phyloP scores from a whole-genome alignment of 2,888 invertebrate species.

The Nymphalis urticae region DNA sequence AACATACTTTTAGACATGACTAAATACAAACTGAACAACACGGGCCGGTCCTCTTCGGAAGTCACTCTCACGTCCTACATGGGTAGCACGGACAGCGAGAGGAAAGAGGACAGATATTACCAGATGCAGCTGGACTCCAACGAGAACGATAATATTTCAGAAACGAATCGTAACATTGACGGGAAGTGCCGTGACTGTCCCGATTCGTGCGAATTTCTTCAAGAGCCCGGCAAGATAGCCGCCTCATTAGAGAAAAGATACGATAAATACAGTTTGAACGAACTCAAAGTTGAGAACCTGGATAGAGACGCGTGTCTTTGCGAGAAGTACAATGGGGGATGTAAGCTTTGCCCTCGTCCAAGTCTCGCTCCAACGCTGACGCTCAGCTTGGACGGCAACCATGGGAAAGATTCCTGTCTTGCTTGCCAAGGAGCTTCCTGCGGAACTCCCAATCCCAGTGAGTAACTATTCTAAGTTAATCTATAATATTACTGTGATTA shows the following conservation, averaged over 20 bases:
- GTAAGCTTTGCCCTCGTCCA: conserved; percentile 69
- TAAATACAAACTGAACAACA: conserved; percentile 80
- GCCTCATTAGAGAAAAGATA: conserved; percentile 61
- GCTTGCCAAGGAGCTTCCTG: conserved; percentile 61
- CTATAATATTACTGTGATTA: too few species aligned
- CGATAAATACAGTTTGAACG: conserved; percentile 67
- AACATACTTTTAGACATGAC: conserved; percentile 76
- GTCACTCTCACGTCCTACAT: conserved; percentile 76
- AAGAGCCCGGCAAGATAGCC: conserved; percentile 57
- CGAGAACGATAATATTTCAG: conserved; percentile 60
- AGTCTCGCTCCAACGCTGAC: conserved; percentile 55
- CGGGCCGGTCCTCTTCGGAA: conserved; percentile 62
- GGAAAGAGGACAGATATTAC: conserved; percentile 50
- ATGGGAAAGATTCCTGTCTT: conserved; percentile 58
- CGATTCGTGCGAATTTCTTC: conserved; percentile 59
- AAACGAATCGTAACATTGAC: conserved; percentile 58
- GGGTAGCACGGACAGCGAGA: conserved; percentile 52
- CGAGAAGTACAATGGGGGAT: conserved; percentile 74
- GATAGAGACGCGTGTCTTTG: conserved; percentile 68
- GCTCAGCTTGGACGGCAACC: conserved; percentile 56
- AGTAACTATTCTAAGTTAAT: conserved; percentile 43
- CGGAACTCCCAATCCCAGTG: conserved; percentile 58
- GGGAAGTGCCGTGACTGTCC: conserved; percentile 61
- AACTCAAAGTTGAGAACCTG: conserved; percentile 67
- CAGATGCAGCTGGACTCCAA: conserved; percentile 57